Conservation (phyloP, 2,888 invertebrate species). For the Pterostichus madidus region DNA sequence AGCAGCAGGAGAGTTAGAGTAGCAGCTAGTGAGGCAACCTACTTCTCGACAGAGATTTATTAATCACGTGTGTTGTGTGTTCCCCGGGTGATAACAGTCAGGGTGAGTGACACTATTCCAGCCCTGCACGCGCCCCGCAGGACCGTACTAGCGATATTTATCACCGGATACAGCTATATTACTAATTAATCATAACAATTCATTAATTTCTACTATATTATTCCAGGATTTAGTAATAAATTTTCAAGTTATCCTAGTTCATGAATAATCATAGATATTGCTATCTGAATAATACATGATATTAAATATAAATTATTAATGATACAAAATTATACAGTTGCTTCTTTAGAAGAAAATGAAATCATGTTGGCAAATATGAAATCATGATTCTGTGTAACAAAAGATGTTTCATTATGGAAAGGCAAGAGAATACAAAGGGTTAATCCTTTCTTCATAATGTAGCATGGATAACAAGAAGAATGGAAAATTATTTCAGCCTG, state of each 20-base stretch:
- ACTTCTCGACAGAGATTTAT: constrained; percentile 53
- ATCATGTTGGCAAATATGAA: constrained; percentile 28
- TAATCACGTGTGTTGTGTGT: constrained; percentile 39
- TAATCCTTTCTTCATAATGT: constrained; percentile 26
- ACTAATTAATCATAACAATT: constrained; percentile 27
- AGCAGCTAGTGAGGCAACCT: constrained; percentile 5
- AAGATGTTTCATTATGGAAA: constrained; percentile 15
- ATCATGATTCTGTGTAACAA: constrained; percentile 19
- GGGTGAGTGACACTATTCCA: constrained; percentile 33
- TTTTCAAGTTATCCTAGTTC: constrained; percentile 14
- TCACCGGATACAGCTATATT: not conserved
- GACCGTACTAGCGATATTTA: constrained; percentile 3
- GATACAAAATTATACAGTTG: not conserved
- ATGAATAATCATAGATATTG: not conserved
- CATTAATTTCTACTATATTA: not conserved
- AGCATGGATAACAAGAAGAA: not conserved
- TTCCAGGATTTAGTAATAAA: not conserved
- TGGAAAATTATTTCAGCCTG: not conserved
- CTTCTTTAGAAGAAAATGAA: constrained; percentile 13
- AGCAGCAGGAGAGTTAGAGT: not conserved
- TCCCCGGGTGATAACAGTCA: constrained; percentile 38
- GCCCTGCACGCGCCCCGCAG: not conserved
- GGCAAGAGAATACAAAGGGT: constrained; percentile 13
- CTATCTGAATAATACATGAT: not conserved
- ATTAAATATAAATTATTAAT: constrained; percentile 35